These are phyloP conservation scores for Lutjanus campechanus DNA, from an alignment of 2,797 vertebrate genomes.

Conservation along the genomic window DNA sequence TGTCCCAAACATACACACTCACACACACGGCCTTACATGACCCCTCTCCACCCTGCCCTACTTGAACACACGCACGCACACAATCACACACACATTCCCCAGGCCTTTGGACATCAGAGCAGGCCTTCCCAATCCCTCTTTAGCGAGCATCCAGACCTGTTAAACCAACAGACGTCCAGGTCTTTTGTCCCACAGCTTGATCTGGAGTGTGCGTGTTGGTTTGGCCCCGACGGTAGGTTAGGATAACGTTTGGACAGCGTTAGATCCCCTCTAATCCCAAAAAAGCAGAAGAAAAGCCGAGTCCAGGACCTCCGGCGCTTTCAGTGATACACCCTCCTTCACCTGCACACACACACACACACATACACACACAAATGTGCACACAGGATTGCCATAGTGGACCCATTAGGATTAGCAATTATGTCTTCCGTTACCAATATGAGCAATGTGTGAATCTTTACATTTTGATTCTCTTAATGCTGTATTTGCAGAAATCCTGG, in stretches of 20 bases:
- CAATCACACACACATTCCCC: constrained; percentile 28
- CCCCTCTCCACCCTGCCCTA: constrained; percentile 25
- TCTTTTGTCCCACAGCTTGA: constrained; percentile 79
- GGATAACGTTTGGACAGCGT: constrained; percentile 79
- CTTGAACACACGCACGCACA: constrained; percentile 42
- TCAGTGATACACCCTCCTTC: constrained; percentile 57
- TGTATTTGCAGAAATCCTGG: too few relatives aligned
- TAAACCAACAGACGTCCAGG: constrained; percentile 77
- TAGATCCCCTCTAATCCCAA: constrained; percentile 82
- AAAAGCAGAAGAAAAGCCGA: constrained; percentile 70
- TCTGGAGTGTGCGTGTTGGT: constrained; percentile 80
- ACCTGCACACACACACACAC: constrained; percentile 62
- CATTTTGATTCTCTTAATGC: too few relatives aligned
- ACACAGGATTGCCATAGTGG: constrained; percentile 27
- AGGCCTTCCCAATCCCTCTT: constrained; percentile 70
- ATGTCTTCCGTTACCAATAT: constrained; percentile 17
- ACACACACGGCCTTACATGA: constrained; percentile 55
- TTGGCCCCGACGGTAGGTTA: constrained; percentile 76
- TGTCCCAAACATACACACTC: constrained; percentile 67
- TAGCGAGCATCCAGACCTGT: constrained; percentile 74
- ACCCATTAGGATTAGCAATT: constrained; percentile 11
- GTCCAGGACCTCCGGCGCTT: constrained; percentile 70
- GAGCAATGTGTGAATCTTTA: not conserved
- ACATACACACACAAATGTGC: constrained; percentile 25
- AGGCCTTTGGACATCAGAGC: constrained; percentile 72